Evolutionary conservation across 2,113 vertebrate genomes (phyloP).

Genomic region (Neogale vison): DNA sequence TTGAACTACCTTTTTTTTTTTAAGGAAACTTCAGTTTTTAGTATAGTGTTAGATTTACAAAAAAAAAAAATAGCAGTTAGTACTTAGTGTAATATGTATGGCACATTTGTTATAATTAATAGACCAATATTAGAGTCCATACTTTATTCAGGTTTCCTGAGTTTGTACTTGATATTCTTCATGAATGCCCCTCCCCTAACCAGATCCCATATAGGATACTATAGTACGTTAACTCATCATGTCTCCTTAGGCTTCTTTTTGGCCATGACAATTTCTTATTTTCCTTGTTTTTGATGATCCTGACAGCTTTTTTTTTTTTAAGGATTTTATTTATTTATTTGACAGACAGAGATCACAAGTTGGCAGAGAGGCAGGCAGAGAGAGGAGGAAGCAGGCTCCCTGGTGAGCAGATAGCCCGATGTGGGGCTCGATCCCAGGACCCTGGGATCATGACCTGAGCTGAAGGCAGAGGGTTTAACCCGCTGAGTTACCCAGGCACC

Average conservation of each 20-base stretch:
- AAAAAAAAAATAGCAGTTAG: not conserved
- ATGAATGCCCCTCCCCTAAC: no score
- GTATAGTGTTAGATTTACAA: not conserved
- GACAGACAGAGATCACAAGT: no score
- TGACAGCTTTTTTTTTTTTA: not conserved
- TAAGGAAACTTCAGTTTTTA: not conserved
- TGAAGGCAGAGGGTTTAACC: no score
- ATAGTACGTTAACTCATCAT: not conserved
- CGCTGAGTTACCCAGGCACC: no score
- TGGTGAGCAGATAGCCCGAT: no score
- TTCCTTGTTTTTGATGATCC: not conserved
- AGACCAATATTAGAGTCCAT: not conserved
- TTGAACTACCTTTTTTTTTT: conserved; percentile 1
- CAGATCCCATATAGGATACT: not conserved
- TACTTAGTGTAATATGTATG: not conserved
- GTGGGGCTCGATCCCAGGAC: no score
- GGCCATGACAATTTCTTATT: not conserved
- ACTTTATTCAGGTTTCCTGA: not conserved
- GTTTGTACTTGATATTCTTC: not conserved
- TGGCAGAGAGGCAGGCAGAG: no score
- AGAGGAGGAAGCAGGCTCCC: no score
- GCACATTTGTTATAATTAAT: not conserved
- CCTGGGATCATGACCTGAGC: no score
- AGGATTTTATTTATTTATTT: no score
- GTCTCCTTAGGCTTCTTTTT: not conserved